A percentile compares a stretch with the other conserved stretches of the same genome.
Conservation (phyloP, 1,140 invertebrate genomes). For the Nasonia vitripennis region DNA sequence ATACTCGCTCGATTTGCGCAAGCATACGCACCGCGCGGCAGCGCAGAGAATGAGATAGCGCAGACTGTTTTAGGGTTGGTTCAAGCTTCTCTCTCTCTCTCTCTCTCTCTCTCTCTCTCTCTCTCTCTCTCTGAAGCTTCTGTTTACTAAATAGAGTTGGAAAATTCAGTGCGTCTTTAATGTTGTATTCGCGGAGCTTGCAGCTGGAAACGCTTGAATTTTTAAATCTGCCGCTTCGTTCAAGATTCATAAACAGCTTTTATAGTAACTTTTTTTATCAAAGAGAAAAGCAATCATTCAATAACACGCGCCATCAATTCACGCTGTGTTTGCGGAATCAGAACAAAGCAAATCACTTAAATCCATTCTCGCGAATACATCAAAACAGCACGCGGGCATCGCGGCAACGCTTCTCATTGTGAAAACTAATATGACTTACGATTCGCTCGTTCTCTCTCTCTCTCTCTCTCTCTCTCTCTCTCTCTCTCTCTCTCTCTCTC, state of each 20-base stretch:
- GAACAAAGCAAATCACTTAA: background rate
- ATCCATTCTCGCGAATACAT: background rate
- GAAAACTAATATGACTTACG: constrained; percentile 26
- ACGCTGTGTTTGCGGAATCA: background rate
- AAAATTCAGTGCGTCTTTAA: background rate
- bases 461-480: no score
- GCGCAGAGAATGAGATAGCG: no score
- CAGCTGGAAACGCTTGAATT: background rate
- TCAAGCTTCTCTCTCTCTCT: background rate
- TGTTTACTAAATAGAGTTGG: background rate
- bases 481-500: background rate
- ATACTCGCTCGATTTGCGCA: no score
- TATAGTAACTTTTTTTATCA: background rate
- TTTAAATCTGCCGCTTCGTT: background rate
- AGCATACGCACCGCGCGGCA: no score
- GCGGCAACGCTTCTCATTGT: background rate
- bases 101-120: no score
- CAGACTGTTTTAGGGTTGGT: background rate
- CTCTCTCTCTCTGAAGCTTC: background rate
- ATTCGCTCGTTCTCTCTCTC: background rate
- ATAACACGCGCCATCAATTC: no score
- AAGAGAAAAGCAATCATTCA: background rate
- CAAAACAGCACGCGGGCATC: background rate
- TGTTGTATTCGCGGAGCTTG: no score
- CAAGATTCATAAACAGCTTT: background rate